Percentiles rank a stretch among this genome's conserved stretches.
phyloP scores from a whole-genome alignment of 2,797 vertebrate species.

The Danio albolineatus region DNA sequence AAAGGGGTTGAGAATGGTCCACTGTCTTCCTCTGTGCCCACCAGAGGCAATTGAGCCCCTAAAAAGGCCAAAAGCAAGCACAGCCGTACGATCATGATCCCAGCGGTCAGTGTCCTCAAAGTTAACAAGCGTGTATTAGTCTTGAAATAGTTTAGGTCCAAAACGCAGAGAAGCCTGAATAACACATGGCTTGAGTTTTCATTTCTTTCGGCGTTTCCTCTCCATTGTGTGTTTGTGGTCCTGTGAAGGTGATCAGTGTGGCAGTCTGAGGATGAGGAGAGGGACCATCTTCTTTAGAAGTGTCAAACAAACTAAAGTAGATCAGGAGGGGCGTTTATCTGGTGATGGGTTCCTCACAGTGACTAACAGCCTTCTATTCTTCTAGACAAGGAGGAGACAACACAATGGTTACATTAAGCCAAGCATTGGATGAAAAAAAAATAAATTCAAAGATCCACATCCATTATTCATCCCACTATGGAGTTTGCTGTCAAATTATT shows the following conservation, averaged over 20 bases:
- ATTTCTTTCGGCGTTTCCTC: conserved; percentile 99
- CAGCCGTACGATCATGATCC: conserved; percentile 85
- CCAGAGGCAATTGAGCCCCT: conserved; percentile 80
- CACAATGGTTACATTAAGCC: not conserved
- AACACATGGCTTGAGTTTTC: conserved; percentile 76
- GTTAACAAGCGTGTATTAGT: conserved; percentile 12
- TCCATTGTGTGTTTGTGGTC: conserved; percentile 86
- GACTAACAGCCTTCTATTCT: no score
- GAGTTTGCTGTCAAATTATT: no score
- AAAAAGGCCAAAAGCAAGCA: conserved; percentile 82
- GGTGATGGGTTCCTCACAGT: not conserved
- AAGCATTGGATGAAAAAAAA: not conserved
- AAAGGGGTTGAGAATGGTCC: conserved; percentile 56
- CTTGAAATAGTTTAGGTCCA: conserved; percentile 78
- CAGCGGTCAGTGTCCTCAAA: conserved; percentile 46
- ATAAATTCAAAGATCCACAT: not conserved
- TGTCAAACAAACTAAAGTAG: conserved; percentile 40
- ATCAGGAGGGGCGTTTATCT: conserved; percentile 10
- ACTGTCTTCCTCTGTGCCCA: conserved; percentile 81
- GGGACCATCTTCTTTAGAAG: conserved; percentile 78
- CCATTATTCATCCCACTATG: not conserved
- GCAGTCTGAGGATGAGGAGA: conserved; percentile 73
- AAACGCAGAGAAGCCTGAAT: conserved; percentile 74
- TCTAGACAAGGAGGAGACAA: not conserved
- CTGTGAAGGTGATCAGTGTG: conserved; percentile 79